Conservation (phyloP, 2,797 vertebrate species). For the Lutjanus argentimaculatus region DNA sequence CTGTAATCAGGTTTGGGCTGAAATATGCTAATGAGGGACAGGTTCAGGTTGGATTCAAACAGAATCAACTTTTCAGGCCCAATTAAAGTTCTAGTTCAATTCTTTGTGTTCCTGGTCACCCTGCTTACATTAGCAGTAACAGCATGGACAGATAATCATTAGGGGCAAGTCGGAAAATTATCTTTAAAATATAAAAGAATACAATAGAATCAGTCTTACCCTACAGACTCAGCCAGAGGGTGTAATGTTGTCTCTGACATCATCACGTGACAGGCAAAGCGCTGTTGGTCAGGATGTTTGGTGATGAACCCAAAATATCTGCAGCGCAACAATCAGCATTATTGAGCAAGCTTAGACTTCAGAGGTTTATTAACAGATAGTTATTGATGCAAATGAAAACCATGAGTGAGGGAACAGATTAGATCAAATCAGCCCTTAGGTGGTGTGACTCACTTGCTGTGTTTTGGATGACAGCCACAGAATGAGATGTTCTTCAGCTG, state of each 20-base stretch:
- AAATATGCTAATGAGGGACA: too few species aligned
- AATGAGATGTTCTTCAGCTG: constrained; percentile 99
- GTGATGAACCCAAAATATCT: constrained; percentile 99
- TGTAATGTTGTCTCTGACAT: constrained; percentile 94
- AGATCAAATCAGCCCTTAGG: too few species aligned
- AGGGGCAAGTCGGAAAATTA: neutral
- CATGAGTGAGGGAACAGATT: too few species aligned
- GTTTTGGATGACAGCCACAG: constrained; percentile 96
- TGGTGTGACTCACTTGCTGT: constrained; percentile 89
- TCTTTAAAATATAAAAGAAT: neutral
- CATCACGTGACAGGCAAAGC: constrained; percentile 98
- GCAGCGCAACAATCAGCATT: constrained; percentile 31
- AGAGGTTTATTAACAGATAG: neutral
- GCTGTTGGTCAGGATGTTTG: constrained; percentile 97
- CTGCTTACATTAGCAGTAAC: too few species aligned
- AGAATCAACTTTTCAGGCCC: too few species aligned
- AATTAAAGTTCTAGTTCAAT: too few species aligned
- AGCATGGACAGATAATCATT: too few species aligned
- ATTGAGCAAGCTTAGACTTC: neutral
- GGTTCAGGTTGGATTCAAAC: too few species aligned
- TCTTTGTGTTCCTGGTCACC: too few species aligned
- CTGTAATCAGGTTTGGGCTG: too few species aligned
- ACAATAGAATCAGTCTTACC: constrained; percentile 80
- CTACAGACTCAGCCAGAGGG: constrained; percentile 93
- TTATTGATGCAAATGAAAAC: neutral